Evolutionary conservation across 2,113 vertebrate genomes (phyloP).

Genomic region (Sylvietta virens): DNA sequence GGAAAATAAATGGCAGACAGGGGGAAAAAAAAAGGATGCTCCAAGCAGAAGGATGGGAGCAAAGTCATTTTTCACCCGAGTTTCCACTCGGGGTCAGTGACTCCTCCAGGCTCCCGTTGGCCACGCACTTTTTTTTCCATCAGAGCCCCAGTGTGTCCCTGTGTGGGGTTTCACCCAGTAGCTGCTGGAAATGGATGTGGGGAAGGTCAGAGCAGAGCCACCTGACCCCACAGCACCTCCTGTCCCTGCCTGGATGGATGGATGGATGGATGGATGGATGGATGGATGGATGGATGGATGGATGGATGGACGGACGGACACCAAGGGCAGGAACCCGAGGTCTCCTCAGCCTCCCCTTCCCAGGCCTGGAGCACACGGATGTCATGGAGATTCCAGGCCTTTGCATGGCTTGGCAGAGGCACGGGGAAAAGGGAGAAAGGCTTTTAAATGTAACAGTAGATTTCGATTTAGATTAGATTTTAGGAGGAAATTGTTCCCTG

Average conservation of each 20-base stretch:
- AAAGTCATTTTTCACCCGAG: background rate
- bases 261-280: background rate
- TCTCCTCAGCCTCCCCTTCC: background rate
- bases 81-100: background rate
- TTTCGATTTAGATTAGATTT: background rate
- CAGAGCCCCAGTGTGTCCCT: background rate
- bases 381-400: background rate
- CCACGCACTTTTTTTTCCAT: background rate
- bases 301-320: background rate
- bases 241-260: background rate
- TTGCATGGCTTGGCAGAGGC: background rate
- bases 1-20: background rate
- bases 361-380: background rate
- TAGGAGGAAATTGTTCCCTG: background rate
- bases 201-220: background rate
- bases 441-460: background rate
- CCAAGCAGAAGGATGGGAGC: background rate
- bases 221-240: background rate
- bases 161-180: background rate
- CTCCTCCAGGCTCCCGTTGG: background rate
- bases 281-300: background rate
- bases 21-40: background rate
- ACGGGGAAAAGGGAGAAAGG: accelerated
- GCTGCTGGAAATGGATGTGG: background rate
- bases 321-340: background rate